Conservation (phyloP, 2,113 vertebrate species). For the Prunella himalayana region DNA sequence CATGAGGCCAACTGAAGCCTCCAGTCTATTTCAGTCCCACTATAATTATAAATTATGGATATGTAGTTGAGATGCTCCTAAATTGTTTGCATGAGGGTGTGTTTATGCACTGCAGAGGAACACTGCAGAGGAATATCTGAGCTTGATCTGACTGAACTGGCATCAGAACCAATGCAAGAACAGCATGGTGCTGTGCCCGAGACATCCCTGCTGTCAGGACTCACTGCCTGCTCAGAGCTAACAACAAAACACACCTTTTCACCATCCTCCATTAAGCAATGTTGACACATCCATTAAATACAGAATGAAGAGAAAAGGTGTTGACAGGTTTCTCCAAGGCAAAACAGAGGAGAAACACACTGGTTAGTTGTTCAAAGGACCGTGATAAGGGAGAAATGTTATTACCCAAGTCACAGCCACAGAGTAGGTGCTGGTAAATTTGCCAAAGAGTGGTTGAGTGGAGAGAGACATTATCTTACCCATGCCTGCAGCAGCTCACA, state of each 20-base stretch:
- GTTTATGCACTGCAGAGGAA: not conserved
- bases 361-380: not conserved
- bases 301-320: slow-evolving; percentile 7
- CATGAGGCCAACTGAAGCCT: not conserved
- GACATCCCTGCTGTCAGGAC: not conserved
- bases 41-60: slow-evolving; percentile 40
- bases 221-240: not conserved
- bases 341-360: not conserved
- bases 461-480: not conserved
- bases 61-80: not conserved
- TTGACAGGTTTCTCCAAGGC: not conserved
- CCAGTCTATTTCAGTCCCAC: slow-evolving; percentile 22
- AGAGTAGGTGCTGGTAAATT: not conserved
- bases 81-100: not conserved
- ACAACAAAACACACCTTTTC: slow-evolving; percentile 9
- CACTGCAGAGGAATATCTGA: not conserved
- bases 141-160: not conserved
- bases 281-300: slow-evolving; percentile 19
- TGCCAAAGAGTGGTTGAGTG: not conserved
- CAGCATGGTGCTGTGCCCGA: rapidly evolving
- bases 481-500: not conserved
- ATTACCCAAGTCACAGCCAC: not conserved
- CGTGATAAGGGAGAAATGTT: not conserved
- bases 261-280: slow-evolving; percentile 3
- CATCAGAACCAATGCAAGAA: not conserved